Base-by-base conservation (phyloP, 2,113 vertebrate species). In the Montifringilla adamsi region DNA sequence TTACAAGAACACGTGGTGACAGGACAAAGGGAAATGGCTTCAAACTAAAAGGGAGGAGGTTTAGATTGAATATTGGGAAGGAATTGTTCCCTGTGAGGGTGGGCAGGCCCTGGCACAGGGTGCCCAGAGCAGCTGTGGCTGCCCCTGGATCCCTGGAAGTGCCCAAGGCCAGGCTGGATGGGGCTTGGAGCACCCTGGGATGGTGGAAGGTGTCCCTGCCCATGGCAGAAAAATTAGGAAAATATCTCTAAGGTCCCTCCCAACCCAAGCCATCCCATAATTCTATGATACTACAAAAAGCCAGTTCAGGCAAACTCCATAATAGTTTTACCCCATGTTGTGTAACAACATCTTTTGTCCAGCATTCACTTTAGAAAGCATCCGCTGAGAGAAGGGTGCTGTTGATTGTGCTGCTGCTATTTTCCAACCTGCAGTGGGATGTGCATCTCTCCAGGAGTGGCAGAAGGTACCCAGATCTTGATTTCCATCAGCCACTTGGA, bases 91-190 rank as follows among this genome's bases (percentile, higher is more conserved):
- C 22, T 52, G 4, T 9, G 31, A 66, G 50, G 22, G 6, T 20
- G 59, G 0, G 0, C 1, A 43, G 3, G 4, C 12, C 26, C 43
- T 88, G 50, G 26, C 6, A 50, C 35, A 58, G 50, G 50, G 0
- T 64, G 5, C 6, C 17, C 31, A 66, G 50, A 50, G 50, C 0
- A 49, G 17, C 31, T 64, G 67, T 49, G 67, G 50, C 21, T 88
- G 50, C 6, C 12, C 43, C 67, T 63, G 68, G 28, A 89, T 28
- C 52, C 22, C 37, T 74, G 50, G 10, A 7, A 58, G 8, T 44
- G 10, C 5, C 37, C 68, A 59, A 74, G 77, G 10, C 19, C 22
- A 16, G 52, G 15, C 0, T 67, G 33, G 44, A 81, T 0, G 0
- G 44, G 13, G 7, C 13, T 52, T 20, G 37, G 44, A 67, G 13